Base-by-base conservation (phyloP, 2,888 invertebrate species). In the Drosophila macrothrix region DNA sequence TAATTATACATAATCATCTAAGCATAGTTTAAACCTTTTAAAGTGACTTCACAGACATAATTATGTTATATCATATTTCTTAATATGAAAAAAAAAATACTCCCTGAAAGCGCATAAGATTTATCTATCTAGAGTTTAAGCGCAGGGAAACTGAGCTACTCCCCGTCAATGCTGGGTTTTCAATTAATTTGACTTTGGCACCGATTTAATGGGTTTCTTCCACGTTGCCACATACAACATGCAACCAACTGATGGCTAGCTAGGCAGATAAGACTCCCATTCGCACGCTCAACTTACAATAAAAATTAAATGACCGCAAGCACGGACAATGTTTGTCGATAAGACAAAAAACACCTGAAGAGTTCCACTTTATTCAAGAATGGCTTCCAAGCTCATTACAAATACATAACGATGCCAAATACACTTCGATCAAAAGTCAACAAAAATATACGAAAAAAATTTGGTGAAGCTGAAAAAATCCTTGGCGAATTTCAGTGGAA, bases 401-500 rank as follows among this genome's bases (percentile, higher is more conserved):
- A 1, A 14, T 43, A 4, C 22, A 22, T 22, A 41, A 22, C 7
- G n/a, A 12, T 28, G 12, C 28, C 55, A 37, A 37, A 33, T 19
- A 19, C 10, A 19, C 22, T 35, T 22, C 0, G 5, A 29, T 16
- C 1, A 16, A 29, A 22, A 25, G 22, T 39, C 31, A n/a, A 14
- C n/a, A 53, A 33, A 31, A 16, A 22, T 31, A 19, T 2, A 22
- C 12, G 3, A 33, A 33, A 16, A 33, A 33, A 53, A 53, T n/a
- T 14, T 4, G 9, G 4, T 22, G 46, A 4, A 58, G 19, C 25
- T 33, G 9, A 16, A 22, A 35, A 22, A 43, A 41, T 71, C 80
- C 71, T 78, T 78, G 80, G 65, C 58, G 29, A 46, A 67, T 33
- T 78, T 80, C 56, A 28, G 19, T 25, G 49, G 62, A 78, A 78